A percentile compares a stretch with the other conserved stretches of the same genome.
Evolutionary conservation across 2,113 vertebrate genomes (phyloP).

Genomic region (Lagopus leucura): DNA sequence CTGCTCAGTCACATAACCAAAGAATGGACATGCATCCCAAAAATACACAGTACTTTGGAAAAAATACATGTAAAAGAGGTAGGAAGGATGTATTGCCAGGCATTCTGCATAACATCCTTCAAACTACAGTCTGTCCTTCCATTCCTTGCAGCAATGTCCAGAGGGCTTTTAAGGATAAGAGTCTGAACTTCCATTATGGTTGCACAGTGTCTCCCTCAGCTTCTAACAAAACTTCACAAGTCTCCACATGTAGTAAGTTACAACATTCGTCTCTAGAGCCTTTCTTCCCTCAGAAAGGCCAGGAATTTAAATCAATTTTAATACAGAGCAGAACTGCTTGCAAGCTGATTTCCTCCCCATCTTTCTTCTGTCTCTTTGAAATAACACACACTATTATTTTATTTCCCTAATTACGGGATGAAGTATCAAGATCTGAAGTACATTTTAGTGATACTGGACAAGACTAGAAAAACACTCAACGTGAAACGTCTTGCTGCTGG

Average conservation of each 20-base stretch:
- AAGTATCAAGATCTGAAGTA: background rate
- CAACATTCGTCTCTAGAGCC: background rate
- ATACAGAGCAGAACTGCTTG: background rate
- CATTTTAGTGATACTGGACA: background rate
- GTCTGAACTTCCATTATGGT: background rate
- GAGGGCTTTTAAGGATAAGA: background rate
- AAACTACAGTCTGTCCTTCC: background rate
- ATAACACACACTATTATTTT: background rate
- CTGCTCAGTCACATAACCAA: background rate
- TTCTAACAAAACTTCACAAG: background rate
- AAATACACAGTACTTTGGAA: background rate
- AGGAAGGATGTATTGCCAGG: background rate
- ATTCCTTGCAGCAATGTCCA: background rate
- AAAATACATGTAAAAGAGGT: background rate
- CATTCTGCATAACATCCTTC: background rate
- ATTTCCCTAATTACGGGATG: background rate
- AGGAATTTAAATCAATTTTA: background rate
- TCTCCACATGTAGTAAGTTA: background rate
- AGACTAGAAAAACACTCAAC: background rate
- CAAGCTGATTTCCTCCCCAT: background rate
- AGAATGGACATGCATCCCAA: background rate
- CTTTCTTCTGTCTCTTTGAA: background rate
- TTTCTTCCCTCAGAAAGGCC: background rate
- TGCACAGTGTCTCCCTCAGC: background rate
- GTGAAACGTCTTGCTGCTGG: background rate